Percentiles rank a stretch among this genome's conserved stretches.
These are phyloP conservation scores for Catamblyrhynchus diadema DNA, from an alignment of 2,797 vertebrate genomes.

Conservation along the genomic window DNA sequence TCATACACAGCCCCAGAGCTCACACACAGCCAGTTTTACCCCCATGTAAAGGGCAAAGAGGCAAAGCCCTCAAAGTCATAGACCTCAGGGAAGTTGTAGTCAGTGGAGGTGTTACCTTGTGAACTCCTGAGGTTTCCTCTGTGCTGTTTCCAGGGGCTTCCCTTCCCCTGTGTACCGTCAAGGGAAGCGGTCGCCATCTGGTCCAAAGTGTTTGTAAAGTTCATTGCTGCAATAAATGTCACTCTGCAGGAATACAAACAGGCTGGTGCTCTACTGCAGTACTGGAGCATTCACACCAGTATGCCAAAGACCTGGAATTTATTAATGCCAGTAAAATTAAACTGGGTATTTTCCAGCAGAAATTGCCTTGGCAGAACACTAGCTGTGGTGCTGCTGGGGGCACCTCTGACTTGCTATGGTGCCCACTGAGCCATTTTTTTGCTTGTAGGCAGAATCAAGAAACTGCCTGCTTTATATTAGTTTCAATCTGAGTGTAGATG, in stretches of 20 bases:
- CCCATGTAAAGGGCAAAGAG: background rate
- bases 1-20: background rate
- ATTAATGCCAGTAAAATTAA: background rate
- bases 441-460: background rate
- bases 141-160: background rate
- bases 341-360: background rate
- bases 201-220: background rate
- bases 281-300: background rate
- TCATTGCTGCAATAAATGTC: background rate
- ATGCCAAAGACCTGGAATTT: background rate
- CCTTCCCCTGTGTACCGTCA: background rate
- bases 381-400: background rate
- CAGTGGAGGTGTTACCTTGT: background rate
- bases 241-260: background rate
- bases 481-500: background rate
- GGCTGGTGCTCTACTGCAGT: background rate
- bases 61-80: too few species aligned
- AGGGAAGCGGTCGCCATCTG: background rate
- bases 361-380: background rate
- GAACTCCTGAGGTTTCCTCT: background rate
- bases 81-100: background rate
- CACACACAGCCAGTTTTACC: background rate
- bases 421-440: background rate
- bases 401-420: background rate
- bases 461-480: background rate